Evolutionary conservation across 2,797 vertebrate species (phyloP).

Genomic region (Philypnodon macrostomus): DNA sequence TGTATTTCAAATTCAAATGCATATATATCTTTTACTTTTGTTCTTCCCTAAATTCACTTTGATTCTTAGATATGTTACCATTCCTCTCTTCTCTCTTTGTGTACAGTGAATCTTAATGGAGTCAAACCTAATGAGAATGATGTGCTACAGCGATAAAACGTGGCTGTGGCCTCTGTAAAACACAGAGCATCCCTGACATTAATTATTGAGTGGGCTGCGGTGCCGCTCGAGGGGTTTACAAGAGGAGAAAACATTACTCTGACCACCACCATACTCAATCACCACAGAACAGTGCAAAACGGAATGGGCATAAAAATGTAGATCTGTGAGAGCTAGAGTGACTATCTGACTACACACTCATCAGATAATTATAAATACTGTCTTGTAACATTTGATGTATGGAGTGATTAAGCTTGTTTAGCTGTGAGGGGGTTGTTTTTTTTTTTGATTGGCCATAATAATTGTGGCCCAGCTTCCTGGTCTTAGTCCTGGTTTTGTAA

Average conservation of each 20-base stretch:
- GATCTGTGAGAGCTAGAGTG: not conserved
- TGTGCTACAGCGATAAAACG: slow-evolving; percentile 60
- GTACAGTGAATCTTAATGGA: slow-evolving; percentile 50
- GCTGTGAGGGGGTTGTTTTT: too few species aligned
- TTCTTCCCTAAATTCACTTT: not conserved
- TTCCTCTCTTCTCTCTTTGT: slow-evolving; percentile 20
- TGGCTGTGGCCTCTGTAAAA: slow-evolving; percentile 65
- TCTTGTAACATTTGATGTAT: not conserved
- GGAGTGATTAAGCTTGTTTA: too few species aligned
- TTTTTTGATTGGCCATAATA: too few species aligned
- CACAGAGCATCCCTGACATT: slow-evolving; percentile 56
- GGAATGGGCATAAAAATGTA: not conserved
- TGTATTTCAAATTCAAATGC: too few species aligned
- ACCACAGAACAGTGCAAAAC: slow-evolving; percentile 40
- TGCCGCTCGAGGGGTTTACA: slow-evolving; percentile 57
- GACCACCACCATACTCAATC: slow-evolving; percentile 55
- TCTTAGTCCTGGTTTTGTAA: too few species aligned
- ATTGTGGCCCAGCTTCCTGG: too few species aligned
- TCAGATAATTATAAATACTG: slow-evolving; percentile 1
- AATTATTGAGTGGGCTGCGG: slow-evolving; percentile 64
- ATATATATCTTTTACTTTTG: not conserved
- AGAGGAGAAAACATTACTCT: slow-evolving; percentile 56
- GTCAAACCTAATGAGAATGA: slow-evolving; percentile 62
- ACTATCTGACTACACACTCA: not conserved
- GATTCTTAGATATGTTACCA: slow-evolving; percentile 6